Evolutionary conservation across 1,140 invertebrate species (phyloP), one percentile per base, ranked within the genome.

Genomic region (Oscheius sp.): DNA sequence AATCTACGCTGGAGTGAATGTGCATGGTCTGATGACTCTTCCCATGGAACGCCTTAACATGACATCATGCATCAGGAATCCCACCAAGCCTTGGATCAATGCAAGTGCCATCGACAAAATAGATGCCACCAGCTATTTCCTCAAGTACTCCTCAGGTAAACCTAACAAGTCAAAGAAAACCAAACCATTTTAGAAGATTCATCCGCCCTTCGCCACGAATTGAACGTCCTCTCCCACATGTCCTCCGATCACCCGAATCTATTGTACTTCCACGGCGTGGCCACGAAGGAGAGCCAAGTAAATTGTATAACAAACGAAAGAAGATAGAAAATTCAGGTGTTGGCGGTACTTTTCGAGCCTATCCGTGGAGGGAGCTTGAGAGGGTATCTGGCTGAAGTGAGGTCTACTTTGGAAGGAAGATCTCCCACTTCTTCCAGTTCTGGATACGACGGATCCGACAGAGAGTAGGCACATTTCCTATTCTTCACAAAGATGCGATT

Each of bases 371-470:
- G 49, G 15, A 55, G 49, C 23, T 26, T 55, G 7, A 7, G 49
- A 7, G 49, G 49, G 4, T 55, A 55, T 23, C 28, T 55, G 49
- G 49, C 49, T 4, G 49, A 55, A 55, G 49, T 55, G 7, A 55
- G 49, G 23, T 15, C 49, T 23, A 55, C 49, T 23, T 26, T 55
- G 49, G 49, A 55, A 26, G 49, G 49, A 55, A 55, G 49, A 55
- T 55, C 49, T 20, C 49, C 49, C 7, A 55, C 49, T 7, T 55
- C 49, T 55, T 55, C 49, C 15, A 55, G 49, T 55, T 55, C 49
- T 26, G 49, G 49, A 13, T 55, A 55, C 23, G 49, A 55, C 4
- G 49, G 49, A 55, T 55, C 49, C 49, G 49, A 55, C 28, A 55
- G 23, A 55, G 49, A 55, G 49, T 55, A 15, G 7, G 49, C 28